These are phyloP conservation scores for Anagyrus pseudococci DNA, from an alignment of 2,888 invertebrate species.

Conservation along the genomic window DNA sequence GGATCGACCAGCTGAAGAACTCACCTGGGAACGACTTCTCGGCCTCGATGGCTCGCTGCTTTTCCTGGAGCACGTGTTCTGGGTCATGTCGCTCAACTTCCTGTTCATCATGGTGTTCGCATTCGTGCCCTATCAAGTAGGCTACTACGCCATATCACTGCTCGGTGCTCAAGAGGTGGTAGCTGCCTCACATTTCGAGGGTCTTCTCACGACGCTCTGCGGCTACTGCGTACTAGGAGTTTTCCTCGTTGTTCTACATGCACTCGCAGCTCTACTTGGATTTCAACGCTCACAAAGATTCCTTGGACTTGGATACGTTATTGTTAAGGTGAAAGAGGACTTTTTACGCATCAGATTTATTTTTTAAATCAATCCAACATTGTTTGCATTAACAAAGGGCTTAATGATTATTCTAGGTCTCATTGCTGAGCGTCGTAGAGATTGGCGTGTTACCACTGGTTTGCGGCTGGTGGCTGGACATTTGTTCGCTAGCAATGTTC, in stretches of 20 bases:
- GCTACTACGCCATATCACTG: constrained; percentile 80
- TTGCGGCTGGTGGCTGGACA: constrained; percentile 99
- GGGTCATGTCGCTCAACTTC: constrained; percentile 97
- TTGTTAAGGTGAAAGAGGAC: constrained; percentile 67
- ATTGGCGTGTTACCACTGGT: constrained; percentile 95
- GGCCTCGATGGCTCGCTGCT: constrained; percentile 96
- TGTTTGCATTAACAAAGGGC: not conserved
- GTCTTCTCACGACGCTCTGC: constrained; percentile 87
- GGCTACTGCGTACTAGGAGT: constrained; percentile 93
- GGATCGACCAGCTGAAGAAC: constrained; percentile 96
- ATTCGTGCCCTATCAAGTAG: constrained; percentile 95
- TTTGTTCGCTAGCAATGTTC: constrained; percentile 93
- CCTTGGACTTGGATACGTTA: constrained; percentile 92
- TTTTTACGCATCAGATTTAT: not conserved
- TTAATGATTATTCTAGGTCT: constrained; percentile 66
- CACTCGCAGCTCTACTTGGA: constrained; percentile 80
- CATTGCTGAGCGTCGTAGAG: constrained; percentile 93
- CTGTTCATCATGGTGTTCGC: constrained; percentile 96
- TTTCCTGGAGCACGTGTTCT: constrained; percentile 98
- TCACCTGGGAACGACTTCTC: constrained; percentile 96
- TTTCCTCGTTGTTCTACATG: constrained; percentile 81
- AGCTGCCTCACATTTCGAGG: constrained; percentile 87
- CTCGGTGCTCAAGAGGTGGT: constrained; percentile 73
- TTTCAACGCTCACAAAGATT: constrained; percentile 82
- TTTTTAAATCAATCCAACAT: not conserved